Evolutionary conservation across 1,140 invertebrate species (phyloP).

Genomic region (Drosophila erecta): DNA sequence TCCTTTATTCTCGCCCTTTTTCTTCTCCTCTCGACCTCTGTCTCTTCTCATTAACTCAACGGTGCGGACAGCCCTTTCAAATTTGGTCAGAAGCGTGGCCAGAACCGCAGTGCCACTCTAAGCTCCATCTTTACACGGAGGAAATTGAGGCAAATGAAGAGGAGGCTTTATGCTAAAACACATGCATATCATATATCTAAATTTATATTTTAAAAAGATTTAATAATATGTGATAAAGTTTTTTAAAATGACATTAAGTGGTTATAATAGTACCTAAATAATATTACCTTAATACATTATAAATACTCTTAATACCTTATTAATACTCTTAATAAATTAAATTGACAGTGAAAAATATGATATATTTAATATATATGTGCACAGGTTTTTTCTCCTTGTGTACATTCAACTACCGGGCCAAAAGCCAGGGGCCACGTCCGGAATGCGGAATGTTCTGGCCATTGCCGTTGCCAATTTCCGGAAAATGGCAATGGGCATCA

Average conservation of each 20-base stretch:
- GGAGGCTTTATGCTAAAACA: too few relatives aligned
- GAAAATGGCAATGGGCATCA: constrained; percentile 52
- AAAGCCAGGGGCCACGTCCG: constrained; percentile 42
- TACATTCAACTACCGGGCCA: constrained; percentile 24
- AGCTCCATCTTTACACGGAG: constrained; percentile 1
- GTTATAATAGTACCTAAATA: too few relatives aligned
- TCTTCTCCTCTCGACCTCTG: constrained; percentile 23
- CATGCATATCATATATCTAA: too few relatives aligned
- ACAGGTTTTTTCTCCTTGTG: neutral
- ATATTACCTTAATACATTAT: too few relatives aligned
- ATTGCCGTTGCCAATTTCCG: constrained; percentile 78
- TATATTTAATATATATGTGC: too few relatives aligned
- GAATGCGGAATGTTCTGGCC: constrained; percentile 58
- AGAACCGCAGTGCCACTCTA: constrained; percentile 39
- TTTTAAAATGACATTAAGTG: too few relatives aligned
- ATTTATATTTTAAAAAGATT: too few relatives aligned
- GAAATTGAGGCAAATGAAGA: neutral
- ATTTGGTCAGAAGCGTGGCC: constrained; percentile 41
- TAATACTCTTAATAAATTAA: too few relatives aligned
- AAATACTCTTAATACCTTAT: too few relatives aligned
- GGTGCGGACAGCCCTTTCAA: constrained; percentile 59
- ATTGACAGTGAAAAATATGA: too few relatives aligned
- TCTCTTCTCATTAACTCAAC: constrained; percentile 75
- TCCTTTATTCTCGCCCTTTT: constrained; percentile 3
- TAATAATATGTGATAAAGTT: too few relatives aligned